A percentile compares a stretch with the other conserved stretches of the same genome.
Conservation (phyloP, 2,113 vertebrate genomes). For the Heterochromis multidens region DNA sequence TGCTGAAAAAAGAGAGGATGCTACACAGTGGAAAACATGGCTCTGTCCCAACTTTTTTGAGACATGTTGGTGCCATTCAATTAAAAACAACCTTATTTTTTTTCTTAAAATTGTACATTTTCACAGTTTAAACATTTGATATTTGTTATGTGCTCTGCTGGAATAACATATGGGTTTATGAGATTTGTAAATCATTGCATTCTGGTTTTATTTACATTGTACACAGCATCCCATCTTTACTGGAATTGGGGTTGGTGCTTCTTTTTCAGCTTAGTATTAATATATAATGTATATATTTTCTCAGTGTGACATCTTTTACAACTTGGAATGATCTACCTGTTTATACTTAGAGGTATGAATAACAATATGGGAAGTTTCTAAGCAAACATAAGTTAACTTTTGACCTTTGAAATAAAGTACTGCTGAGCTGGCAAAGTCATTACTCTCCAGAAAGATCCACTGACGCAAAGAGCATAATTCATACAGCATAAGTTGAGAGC, state of each 20-base stretch:
- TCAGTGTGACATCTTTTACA: neutral
- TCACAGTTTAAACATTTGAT: neutral
- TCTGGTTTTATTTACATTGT: too few species aligned
- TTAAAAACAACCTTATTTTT: too few species aligned
- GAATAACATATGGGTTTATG: neutral
- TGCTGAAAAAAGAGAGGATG: neutral
- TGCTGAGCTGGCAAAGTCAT: slow-evolving; percentile 13
- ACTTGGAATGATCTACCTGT: neutral
- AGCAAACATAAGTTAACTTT: slow-evolving; percentile 9
- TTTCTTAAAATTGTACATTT: too few species aligned
- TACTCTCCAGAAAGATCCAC: slow-evolving; percentile 22
- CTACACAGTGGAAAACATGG: neutral
- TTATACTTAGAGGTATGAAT: neutral
- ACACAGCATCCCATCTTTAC: neutral
- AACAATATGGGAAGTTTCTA: neutral
- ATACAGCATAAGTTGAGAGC: slow-evolving; percentile 48
- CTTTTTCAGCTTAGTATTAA: neutral
- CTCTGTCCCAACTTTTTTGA: neutral
- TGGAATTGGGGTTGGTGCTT: neutral
- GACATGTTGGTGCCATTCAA: neutral
- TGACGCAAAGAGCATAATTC: slow-evolving; percentile 72
- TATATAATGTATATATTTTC: neutral
- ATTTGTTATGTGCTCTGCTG: neutral
- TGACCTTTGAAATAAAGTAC: slow-evolving; percentile 57
- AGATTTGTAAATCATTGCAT: neutral